Conservation (phyloP, 2,113 vertebrate genomes). For the Desmodus rotundus region DNA sequence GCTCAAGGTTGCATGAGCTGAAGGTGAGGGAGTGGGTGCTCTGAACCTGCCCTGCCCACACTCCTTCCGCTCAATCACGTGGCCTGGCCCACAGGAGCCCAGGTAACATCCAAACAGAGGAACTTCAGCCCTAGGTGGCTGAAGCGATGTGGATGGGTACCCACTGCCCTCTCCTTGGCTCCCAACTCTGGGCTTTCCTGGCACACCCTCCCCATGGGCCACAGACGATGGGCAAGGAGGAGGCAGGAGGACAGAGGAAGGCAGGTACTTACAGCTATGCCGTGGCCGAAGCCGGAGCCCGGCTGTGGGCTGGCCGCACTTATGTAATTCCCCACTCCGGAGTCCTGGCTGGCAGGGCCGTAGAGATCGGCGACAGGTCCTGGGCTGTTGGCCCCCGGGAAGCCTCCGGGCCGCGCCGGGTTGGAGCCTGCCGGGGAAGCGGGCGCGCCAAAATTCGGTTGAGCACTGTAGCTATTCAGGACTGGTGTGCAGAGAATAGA, state of each 20-base stretch:
- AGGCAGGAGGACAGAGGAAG: neutral
- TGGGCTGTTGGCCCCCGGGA: slow-evolving; percentile 97
- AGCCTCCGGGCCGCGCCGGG: slow-evolving; percentile 94
- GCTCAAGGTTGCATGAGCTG: neutral
- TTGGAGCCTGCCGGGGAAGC: slow-evolving; percentile 93
- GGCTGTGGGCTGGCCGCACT: slow-evolving; percentile 98
- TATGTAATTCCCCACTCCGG: slow-evolving; percentile 99
- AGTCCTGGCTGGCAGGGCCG: slow-evolving; percentile 97
- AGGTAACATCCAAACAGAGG: neutral
- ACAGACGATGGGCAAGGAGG: neutral
- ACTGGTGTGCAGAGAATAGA: slow-evolving; percentile 91
- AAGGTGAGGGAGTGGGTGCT: neutral
- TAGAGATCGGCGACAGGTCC: slow-evolving; percentile 90
- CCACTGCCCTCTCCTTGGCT: neutral
- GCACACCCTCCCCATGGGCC: neutral
- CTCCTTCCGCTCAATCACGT: neutral
- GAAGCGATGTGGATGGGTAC: neutral
- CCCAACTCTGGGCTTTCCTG: neutral
- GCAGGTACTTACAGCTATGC: slow-evolving; percentile 94
- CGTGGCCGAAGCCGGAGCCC: slow-evolving; percentile 95
- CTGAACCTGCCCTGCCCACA: neutral
- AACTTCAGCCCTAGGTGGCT: neutral
- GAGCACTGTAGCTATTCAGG: slow-evolving; percentile 91
- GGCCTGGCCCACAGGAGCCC: neutral
- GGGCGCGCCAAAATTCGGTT: slow-evolving; percentile 91